These are phyloP conservation scores for Metalampra italica DNA, from an alignment of 2,888 invertebrate species.

Conservation along the genomic window DNA sequence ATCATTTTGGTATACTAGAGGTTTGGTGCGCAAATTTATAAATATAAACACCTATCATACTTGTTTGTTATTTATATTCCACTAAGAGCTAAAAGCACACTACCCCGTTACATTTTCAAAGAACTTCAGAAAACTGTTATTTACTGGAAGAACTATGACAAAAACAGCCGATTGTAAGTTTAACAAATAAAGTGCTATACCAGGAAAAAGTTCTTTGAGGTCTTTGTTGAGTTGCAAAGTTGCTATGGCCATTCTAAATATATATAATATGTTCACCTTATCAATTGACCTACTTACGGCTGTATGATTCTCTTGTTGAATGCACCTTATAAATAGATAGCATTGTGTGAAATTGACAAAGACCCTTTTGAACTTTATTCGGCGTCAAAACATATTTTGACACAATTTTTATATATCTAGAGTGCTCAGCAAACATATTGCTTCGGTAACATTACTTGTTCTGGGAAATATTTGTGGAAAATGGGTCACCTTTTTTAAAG, in stretches of 20 bases:
- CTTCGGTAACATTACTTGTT: constrained; percentile 5
- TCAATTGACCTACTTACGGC: constrained; percentile 24
- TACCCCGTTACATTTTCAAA: too few relatives aligned
- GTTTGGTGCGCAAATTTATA: too few relatives aligned
- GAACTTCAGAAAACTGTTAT: too few relatives aligned
- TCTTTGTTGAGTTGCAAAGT: constrained; percentile 39
- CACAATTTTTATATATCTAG: not conserved
- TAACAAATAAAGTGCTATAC: constrained; percentile 46
- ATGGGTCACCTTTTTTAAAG: not conserved
- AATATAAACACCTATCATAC: too few relatives aligned
- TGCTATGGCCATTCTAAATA: constrained; percentile 23
- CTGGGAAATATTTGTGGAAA: constrained; percentile 2
- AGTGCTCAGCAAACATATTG: constrained; percentile 9
- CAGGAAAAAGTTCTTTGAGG: constrained; percentile 46
- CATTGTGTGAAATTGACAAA: not conserved
- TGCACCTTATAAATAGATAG: constrained; percentile 3
- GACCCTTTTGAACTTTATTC: not conserved
- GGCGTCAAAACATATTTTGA: constrained; percentile 1
- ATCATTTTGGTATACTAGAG: too few relatives aligned
- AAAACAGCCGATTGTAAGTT: constrained; percentile 20
- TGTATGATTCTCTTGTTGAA: not conserved
- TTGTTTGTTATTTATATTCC: constrained; percentile 10
- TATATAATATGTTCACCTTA: constrained; percentile 17
- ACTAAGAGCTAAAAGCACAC: constrained; percentile 33
- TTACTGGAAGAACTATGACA: not conserved